Conservation (phyloP, 2,797 vertebrate species). For the Scyliorhinus canicula region DNA sequence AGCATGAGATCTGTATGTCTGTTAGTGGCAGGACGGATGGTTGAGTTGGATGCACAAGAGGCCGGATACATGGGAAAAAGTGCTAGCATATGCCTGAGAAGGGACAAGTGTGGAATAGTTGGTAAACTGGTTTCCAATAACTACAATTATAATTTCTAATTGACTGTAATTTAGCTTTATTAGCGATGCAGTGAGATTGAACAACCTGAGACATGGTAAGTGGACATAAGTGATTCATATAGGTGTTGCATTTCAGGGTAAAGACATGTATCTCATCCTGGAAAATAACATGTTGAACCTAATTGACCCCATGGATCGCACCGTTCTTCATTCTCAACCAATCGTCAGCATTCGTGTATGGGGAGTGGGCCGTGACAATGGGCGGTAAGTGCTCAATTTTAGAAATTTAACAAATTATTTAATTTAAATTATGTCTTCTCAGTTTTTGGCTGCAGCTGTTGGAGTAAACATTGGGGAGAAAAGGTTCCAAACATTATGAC, state of each 20-base stretch:
- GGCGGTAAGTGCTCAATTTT: constrained; percentile 69
- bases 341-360: constrained; percentile 93
- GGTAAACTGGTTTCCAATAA: background rate
- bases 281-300: constrained; percentile 86
- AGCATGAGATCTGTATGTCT: background rate
- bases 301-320: constrained; percentile 83
- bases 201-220: background rate
- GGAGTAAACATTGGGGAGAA: background rate
- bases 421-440: background rate
- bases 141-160: background rate
- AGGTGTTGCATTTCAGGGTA: constrained; percentile 64
- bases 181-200: background rate
- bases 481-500: background rate
- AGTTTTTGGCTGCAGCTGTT: background rate
- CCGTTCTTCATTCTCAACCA: constrained; percentile 86
- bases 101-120: background rate
- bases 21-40: background rate
- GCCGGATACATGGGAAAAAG: background rate
- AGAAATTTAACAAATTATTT: background rate
- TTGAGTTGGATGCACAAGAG: background rate
- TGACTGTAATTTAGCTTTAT: background rate
- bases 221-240: background rate
- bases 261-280: constrained; percentile 87
- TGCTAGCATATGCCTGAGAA: background rate
- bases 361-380: constrained; percentile 91